These are phyloP conservation scores for Seriola rivoliana DNA, from an alignment of 2,113 vertebrate genomes.

Conservation along the genomic window DNA sequence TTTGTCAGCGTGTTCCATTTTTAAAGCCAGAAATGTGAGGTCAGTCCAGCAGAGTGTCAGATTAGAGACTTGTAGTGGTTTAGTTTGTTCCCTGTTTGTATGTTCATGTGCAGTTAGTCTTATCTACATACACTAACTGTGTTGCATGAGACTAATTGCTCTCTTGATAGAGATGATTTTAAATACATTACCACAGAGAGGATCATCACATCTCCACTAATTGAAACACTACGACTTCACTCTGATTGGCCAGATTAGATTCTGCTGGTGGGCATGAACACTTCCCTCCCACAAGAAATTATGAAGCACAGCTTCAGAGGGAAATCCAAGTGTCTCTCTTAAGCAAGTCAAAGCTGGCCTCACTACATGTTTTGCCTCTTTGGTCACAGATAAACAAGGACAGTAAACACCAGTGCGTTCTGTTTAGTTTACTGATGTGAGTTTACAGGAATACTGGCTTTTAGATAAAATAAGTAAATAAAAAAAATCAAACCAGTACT, in stretches of 20 bases:
- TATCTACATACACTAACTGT: not conserved
- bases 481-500: not conserved
- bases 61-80: not conserved
- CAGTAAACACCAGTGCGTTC: conserved; percentile 6
- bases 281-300: conserved; percentile 10
- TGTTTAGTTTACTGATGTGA: not conserved
- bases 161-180: not conserved
- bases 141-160: not conserved
- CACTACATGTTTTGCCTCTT: conserved; percentile 1
- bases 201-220: not conserved
- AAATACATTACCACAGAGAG: conserved; percentile 4
- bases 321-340: conserved; percentile 3
- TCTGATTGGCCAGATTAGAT: conserved; percentile 1
- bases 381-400: conserved; percentile 3
- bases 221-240: conserved; percentile 16
- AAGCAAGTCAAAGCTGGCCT: conserved; percentile 26
- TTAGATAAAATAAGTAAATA: not conserved
- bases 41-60: not conserved
- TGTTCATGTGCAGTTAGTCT: not conserved
- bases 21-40: no score
- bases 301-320: conserved; percentile 27
- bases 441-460: not conserved
- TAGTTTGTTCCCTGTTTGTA: not conserved
- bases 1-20: no score
- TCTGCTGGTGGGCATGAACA: conserved; percentile 4